Base-by-base conservation (phyloP, 2,888 invertebrate species). In the Muschampia plurimacula region DNA sequence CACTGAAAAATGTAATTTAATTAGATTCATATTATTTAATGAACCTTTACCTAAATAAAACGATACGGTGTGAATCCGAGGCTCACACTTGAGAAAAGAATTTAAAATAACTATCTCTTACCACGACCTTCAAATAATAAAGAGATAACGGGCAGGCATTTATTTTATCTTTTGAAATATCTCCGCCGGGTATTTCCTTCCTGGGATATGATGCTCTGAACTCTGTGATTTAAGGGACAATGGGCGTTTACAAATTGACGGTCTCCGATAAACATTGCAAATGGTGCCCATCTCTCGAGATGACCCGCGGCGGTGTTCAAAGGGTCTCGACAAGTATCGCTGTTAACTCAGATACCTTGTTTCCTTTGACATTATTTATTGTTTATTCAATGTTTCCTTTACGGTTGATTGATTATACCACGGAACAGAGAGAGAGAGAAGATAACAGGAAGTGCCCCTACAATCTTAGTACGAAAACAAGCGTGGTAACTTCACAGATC, bases 191-290 rank as follows among this genome's bases (percentile, higher is more conserved):
- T 36, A 55, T 64, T 64, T 76, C 74, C 76, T 74, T 73, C 74
- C 73, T n/a, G n/a, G 9, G 49, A 49, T 2, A 15, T n/a, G 41
- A 22, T 62, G 15, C 70, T 71, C 73, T 52, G 57, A 69, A 74
- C 67, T 68, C 57, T 59, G 68, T 67, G 70, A 67, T 71, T 74
- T 71, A 69, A 66, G 59, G 71, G 44, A 39, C 63, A 69, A 69
- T 55, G 49, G 63, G 52, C 39, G 63, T 52, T 69, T 69, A 69
- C 69, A 69, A 69, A 69, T 57, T 57, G 67, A 49, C 41, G 9
- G 49, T 49, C 8, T n/a, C 13, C 10, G 12, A 59, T 59, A 59
- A 59, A 59, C 57, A 59, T 32, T 28, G 57, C 12, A 59, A 57
- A 59, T 28, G 32, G 15, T 15, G 10, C 32, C 57, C 32, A 32